A percentile compares a stretch with the other conserved stretches of the same genome.
Conservation (phyloP, 2,888 invertebrate species). For the Liposcelis brunnea region DNA sequence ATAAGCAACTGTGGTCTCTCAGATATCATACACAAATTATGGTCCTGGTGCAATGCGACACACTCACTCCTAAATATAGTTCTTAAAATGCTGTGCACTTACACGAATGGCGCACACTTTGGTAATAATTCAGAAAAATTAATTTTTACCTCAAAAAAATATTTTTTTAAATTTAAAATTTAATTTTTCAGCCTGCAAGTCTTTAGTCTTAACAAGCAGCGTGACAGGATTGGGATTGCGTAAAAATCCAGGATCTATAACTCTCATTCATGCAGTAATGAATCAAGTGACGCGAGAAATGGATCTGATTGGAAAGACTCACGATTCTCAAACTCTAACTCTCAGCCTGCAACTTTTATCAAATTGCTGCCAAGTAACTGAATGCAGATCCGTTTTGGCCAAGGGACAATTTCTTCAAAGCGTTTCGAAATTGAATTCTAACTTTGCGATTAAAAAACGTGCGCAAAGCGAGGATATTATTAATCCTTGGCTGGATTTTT, state of each 20-base stretch:
- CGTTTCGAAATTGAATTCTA: neutral
- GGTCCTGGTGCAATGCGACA: neutral
- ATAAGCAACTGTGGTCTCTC: neutral
- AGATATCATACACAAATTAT: neutral
- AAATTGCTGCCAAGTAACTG: neutral
- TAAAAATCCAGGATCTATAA: neutral
- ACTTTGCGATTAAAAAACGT: neutral
- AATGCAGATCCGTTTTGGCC: neutral
- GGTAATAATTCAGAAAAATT: neutral
- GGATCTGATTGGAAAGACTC: neutral
- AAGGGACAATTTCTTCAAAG: neutral
- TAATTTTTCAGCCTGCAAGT: constrained; percentile 3
- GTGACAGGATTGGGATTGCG: neutral
- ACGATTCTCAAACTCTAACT: neutral
- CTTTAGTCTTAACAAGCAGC: neutral
- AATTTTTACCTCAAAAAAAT: neutral
- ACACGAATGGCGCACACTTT: neutral
- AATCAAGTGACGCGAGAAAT: neutral
- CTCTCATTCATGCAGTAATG: neutral
- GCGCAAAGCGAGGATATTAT: neutral
- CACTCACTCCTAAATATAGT: neutral
- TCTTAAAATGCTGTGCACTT: constrained; percentile 2
- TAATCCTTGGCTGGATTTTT: neutral
- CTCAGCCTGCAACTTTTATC: neutral
- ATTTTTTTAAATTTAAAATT: neutral